Base-by-base conservation (phyloP, 2,888 invertebrate genomes). In the Drosophila conformis region DNA sequence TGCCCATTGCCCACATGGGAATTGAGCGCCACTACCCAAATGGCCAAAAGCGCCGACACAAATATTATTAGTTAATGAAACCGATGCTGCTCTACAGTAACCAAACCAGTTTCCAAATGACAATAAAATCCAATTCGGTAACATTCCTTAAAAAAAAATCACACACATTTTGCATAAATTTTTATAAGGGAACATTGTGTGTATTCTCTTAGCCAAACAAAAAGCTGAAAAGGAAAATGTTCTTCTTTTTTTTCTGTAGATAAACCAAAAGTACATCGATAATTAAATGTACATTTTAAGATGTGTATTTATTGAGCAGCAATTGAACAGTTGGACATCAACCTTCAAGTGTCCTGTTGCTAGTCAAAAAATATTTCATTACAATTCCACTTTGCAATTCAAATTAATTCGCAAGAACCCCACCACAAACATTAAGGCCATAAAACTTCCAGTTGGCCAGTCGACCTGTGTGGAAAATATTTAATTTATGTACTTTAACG, bases 151-250 rank as follows among this genome's bases (percentile, higher is more conserved):
- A 15, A 76, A 70, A 38, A 79, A 61, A 68, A 46, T n/a, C 64
- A 80, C 73, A 90, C 83, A 85, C 75, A 82, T 72, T 72, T 84
- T 82, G 67, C 71, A 74, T 85, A 84, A 78, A 82, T 80, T 76
- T 87, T 73, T 63, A 64, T 77, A 66, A 36, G 31, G 40, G 29
- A 51, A 68, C 27, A 38, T 56, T n/a, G 15, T 53, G 38, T 31
- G 8, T 31, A 31, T 31, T 2, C 31, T 31, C 31, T 31, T 8
- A 31, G 31, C 31, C 31, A 8, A 8, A 31, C 31, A 31, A 31
- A 31, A 31, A 62, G 56, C 46, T 48, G 36, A 35, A 54, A 62
- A 48, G 18, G n/a, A 27, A 27, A 27, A 27, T 27, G 27, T 27
- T 27, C 27, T 2, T 25, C 4, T 2, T 25, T 27, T 27, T 25